These are phyloP conservation scores for Enteromius trimaculatus DNA, from an alignment of 2,797 vertebrate genomes.

Conservation along the genomic window DNA sequence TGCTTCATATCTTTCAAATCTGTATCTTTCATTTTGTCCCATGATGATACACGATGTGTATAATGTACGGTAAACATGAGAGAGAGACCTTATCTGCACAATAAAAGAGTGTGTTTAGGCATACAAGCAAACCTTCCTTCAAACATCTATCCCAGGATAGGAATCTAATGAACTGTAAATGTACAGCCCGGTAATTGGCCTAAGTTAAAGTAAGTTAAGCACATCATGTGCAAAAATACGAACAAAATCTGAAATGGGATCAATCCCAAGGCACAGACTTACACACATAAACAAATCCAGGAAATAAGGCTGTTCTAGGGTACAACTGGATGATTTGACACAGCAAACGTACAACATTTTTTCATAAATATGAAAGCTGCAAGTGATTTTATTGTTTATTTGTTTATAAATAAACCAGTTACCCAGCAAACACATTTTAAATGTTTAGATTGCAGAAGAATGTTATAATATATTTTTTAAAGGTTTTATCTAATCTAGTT, in stretches of 20 bases:
- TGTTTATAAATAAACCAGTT: background rate
- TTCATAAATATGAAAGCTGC: background rate
- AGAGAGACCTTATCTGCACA: background rate
- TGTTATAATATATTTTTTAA: background rate
- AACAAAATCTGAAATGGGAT: slow-evolving; percentile 13
- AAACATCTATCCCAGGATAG: background rate
- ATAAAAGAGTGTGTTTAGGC: background rate
- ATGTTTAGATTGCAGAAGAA: background rate
- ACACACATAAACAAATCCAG: slow-evolving; percentile 4
- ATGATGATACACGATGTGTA: background rate
- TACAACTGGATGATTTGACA: background rate
- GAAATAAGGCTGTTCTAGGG: background rate
- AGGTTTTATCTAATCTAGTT: background rate
- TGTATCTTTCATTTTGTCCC: background rate
- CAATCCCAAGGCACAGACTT: slow-evolving; percentile 4
- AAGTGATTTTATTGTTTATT: background rate
- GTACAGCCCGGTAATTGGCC: background rate
- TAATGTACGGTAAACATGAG: background rate
- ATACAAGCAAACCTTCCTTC: background rate
- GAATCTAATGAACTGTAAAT: background rate
- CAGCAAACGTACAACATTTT: background rate
- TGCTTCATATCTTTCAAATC: background rate
- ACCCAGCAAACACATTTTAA: background rate
- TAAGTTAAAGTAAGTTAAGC: background rate
- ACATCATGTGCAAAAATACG: slow-evolving; percentile 2